Conservation (phyloP, 2,888 invertebrate genomes). For the Sturmia bella region DNA sequence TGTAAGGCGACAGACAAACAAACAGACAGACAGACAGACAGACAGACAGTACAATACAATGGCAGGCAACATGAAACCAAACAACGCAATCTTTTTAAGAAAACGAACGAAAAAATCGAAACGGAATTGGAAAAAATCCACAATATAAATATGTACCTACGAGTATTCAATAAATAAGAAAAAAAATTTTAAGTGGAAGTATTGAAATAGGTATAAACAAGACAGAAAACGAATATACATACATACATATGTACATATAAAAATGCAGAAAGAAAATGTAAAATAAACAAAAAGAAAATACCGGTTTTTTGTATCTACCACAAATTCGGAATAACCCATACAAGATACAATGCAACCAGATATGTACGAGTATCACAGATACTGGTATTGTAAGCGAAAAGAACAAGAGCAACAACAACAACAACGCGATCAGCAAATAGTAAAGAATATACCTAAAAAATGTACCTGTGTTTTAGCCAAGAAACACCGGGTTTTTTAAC, state of each 20-base stretch:
- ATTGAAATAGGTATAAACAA: slow-evolving; percentile 37
- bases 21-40: no score
- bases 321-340: slow-evolving; percentile 50
- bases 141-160: no score
- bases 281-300: slow-evolving; percentile 46
- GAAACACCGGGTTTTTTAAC: slow-evolving; percentile 50
- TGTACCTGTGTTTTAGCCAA: slow-evolving; percentile 43
- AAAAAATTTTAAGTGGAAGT: slow-evolving; percentile 1
- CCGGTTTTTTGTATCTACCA: slow-evolving; percentile 54
- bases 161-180: slow-evolving; percentile 16
- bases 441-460: slow-evolving; percentile 6
- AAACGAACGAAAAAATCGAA: slow-evolving; percentile 29
- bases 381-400: slow-evolving; percentile 32
- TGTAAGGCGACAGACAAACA: no score
- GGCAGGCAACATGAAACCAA: slow-evolving; percentile 64
- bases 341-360: background rate
- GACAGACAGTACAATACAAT: slow-evolving; percentile 5
- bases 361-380: slow-evolving; percentile 19
- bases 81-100: slow-evolving; percentile 35
- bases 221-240: slow-evolving; percentile 53
- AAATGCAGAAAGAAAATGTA: background rate
- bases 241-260: no score
- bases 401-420: slow-evolving; percentile 12
- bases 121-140: slow-evolving; percentile 46
- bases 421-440: slow-evolving; percentile 4